Evolutionary conservation across 2,797 vertebrate genomes (phyloP).

Genomic region (Tokudaia muenninki): DNA sequence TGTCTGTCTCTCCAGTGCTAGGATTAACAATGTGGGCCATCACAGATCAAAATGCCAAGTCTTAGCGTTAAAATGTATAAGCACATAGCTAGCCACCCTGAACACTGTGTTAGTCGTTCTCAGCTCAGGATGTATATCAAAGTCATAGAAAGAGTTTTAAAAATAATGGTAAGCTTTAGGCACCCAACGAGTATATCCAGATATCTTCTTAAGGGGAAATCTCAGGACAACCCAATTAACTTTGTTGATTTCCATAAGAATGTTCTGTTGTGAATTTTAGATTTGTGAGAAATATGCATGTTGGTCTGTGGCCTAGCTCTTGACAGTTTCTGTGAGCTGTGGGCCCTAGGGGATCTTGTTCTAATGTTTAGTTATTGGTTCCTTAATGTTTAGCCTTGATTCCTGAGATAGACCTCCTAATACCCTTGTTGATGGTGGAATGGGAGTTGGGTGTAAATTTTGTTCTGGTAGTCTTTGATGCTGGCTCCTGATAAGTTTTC

Average conservation of each 20-base stretch:
- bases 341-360: neutral
- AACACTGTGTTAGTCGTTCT: neutral
- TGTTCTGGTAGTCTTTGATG: neutral
- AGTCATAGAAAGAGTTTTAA: neutral
- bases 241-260: neutral
- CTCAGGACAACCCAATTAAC: neutral
- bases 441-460: neutral
- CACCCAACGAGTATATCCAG: neutral
- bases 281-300: neutral
- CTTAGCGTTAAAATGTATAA: neutral
- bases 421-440: neutral
- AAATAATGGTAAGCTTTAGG: neutral
- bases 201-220: neutral
- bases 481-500: neutral
- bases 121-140: neutral
- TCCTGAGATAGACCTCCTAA: neutral
- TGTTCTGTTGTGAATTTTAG: conserved; percentile 2
- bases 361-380: neutral
- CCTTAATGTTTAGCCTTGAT: neutral
- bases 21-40: neutral
- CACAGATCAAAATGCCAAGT: neutral
- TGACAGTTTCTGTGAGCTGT: neutral
- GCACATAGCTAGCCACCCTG: neutral
- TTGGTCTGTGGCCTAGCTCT: neutral
- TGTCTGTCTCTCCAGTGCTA: neutral